Evolutionary conservation across 2,888 invertebrate species (phyloP), one percentile per base, ranked within the genome.

Genomic region (Acleris laterana): DNA sequence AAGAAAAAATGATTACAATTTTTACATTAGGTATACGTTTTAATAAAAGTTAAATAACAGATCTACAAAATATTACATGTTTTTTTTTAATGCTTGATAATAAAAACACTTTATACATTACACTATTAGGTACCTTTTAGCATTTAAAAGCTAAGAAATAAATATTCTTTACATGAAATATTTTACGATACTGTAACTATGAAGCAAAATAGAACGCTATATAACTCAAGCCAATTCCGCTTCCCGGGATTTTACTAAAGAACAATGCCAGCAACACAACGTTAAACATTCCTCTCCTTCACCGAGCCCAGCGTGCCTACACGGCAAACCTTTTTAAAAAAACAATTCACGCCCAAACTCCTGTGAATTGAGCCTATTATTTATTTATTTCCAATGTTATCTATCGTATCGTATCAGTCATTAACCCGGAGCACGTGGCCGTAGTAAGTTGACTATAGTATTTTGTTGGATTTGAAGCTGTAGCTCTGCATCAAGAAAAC

Each of bases 401-500:
- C 89, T 84, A 79, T 79, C 74, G 79, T 84, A 79, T 79, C 74
- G 79, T 91, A 92, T 92, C 91, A 90, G 93, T 83, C 91, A 83
- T 89, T 90, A 86, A 91, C 91, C 92, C 64, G 71, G 75, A 87
- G 87, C 92, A 93, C 93, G 93, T 93, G 92, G 83, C 75, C 77
- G 87, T 90, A 86, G 87, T 87, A 66, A 66, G 66, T 56, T 57
- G 80, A 83, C 81, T 81, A 85, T 86, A 85, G 89, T 90, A 90
- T 90, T 89, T 88, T 87, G 87, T 90, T 87, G 82, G 87, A 84
- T 92, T 93, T 92, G 90, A 91, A 90, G 93, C 90, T 91, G 92
- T 91, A 93, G 93, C 91, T 92, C 88, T 88, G 88, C 81, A 85
- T 74, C 88, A 85, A 89, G 87, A 85, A 88, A 85, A 89, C 88